Evolutionary conservation across 1,140 invertebrate species (phyloP), one percentile per base, ranked within the genome.

Genomic region (Trichomalopsis sarcophagae): DNA sequence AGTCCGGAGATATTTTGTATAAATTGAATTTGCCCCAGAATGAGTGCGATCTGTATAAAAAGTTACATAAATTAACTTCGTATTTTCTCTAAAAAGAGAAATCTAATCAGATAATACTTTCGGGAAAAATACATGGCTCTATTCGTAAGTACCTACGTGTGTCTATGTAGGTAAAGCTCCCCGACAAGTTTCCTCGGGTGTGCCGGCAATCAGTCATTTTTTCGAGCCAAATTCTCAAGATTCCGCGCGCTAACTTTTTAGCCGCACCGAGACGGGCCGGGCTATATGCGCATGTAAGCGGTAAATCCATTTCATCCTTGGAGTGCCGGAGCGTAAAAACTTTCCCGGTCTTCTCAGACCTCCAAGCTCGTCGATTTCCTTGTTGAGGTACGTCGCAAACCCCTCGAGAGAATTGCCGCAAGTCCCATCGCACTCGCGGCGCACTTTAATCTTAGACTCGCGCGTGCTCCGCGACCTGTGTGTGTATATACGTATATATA

Each of bases 291-390:
- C 23, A 73, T 81, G 44, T 81, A 81, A 81, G 30, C 30, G 81
- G 47, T 76, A 82, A 82, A 82, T 82, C 81, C 81, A 82, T 82
- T 82, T 75, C 81, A 76, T 76, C 73, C 30, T 76, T 62, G n/a
- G 62, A 74, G 81, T 82, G 73, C 71, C 23, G 62, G 73, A 66
- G 47, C 50, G 55, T 74, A 50, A 82, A 82, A 82, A 82, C 13
- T 76, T 82, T 75, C 69, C 33, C 30, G n/a, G 40, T 62, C 44
- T 76, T 76, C 66, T 82, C 76, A 33, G 33, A 62, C 47, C 73
- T n/a, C 47, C 47, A 82, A 66, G 30, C 71, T 76, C 50, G 81
- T 82, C 81, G 73, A 82, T 82, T 82, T 66, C 73, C 81, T 76
- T 76, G 81, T 82, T 82, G 81, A 76, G 71, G 47, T 82, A 82